phyloP scores from a whole-genome alignment of 2,797 vertebrate genomes.

The Manis javanica region DNA sequence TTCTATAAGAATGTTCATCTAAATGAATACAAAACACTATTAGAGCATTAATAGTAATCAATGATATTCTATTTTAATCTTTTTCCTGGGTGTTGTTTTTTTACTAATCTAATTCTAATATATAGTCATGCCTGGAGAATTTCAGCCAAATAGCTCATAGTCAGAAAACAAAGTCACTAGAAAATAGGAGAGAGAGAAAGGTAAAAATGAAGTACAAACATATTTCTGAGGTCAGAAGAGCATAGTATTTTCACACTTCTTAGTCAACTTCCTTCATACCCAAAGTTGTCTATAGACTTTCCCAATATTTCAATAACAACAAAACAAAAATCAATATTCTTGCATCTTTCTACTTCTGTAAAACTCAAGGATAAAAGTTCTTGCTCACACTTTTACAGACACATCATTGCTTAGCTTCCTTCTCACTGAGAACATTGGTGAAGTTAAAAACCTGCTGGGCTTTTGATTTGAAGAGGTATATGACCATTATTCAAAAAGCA shows the following conservation, averaged over 20 bases:
- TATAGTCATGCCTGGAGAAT: conserved; percentile 63
- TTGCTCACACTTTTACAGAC: neutral
- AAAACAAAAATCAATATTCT: conserved; percentile 27
- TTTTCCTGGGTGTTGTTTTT: conserved; percentile 70
- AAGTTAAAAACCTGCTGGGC: conserved; percentile 46
- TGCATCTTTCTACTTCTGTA: neutral
- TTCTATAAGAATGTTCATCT: conserved; percentile 12
- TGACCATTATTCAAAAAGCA: conserved; percentile 39
- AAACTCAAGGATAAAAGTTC: conserved; percentile 44
- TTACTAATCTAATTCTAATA: conserved; percentile 72
- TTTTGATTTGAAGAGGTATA: conserved; percentile 45
- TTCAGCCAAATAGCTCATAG: conserved; percentile 65
- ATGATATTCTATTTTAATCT: conserved; percentile 69
- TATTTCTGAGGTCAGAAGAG: conserved; percentile 53
- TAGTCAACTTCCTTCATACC: conserved; percentile 67
- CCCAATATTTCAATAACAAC: conserved; percentile 52
- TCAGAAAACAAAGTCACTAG: conserved; percentile 66
- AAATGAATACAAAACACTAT: conserved; percentile 57
- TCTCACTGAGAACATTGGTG: conserved; percentile 52
- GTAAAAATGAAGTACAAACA: conserved; percentile 38
- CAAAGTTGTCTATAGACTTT: conserved; percentile 62
- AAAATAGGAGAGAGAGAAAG: neutral
- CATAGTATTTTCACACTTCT: conserved; percentile 67
- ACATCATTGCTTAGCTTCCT: neutral
- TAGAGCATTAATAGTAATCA: conserved; percentile 61